A percentile compares a stretch with the other conserved stretches of the same genome.
phyloP scores from a whole-genome alignment of 2,888 invertebrate genomes.

The Polymixis lichenea region DNA sequence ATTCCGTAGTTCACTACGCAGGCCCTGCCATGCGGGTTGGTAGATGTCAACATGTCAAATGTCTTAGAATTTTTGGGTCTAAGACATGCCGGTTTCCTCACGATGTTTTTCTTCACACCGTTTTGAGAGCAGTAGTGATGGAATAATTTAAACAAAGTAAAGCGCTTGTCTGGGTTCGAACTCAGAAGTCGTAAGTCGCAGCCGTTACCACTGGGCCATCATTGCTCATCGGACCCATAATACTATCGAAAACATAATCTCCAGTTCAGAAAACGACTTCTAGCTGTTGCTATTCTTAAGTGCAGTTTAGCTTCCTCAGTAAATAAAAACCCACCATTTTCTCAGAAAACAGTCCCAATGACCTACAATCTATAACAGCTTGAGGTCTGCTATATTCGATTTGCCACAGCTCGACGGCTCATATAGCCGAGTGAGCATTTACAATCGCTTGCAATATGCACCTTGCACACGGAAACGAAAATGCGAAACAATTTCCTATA shows the following conservation, averaged over 20 bases:
- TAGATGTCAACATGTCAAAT: too few species aligned
- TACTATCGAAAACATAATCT: background rate
- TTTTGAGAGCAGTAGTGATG: too few species aligned
- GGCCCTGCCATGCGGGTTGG: too few species aligned
- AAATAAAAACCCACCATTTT: slow-evolving; percentile 1
- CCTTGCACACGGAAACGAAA: slow-evolving; percentile 55
- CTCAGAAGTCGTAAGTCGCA: background rate
- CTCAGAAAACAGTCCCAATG: slow-evolving; percentile 20
- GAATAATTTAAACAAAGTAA: background rate
- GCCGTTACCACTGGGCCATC: too few species aligned
- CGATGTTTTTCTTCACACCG: too few species aligned
- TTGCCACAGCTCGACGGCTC: slow-evolving; percentile 41
- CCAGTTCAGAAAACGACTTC: background rate
- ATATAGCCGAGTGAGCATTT: slow-evolving; percentile 46
- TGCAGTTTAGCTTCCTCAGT: background rate
- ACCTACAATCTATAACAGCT: slow-evolving; percentile 21
- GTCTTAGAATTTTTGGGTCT: too few species aligned
- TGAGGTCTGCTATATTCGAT: slow-evolving; percentile 54
- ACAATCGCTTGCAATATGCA: slow-evolving; percentile 62
- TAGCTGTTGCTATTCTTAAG: background rate
- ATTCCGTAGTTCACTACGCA: too few species aligned
- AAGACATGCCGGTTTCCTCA: too few species aligned
- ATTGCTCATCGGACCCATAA: background rate
- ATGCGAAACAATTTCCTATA: slow-evolving; percentile 63
- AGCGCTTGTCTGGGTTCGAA: background rate